Percentiles rank a stretch among this genome's conserved stretches.
Conservation (phyloP, 2,113 vertebrate species). For the Halcyon senegalensis region DNA sequence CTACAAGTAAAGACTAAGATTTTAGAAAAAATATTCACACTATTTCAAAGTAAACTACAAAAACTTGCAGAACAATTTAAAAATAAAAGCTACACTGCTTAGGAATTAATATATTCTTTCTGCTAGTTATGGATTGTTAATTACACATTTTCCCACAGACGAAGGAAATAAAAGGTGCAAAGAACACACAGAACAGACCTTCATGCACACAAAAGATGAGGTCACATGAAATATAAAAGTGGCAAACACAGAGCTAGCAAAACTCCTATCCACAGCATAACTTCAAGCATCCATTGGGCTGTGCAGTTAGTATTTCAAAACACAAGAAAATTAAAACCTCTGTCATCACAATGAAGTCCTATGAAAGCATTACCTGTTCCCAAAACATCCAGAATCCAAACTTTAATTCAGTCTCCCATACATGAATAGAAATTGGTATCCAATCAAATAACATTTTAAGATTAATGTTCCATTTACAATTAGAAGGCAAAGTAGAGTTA, state of each 20-base stretch:
- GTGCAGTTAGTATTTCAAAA: not conserved
- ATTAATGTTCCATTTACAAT: not conserved
- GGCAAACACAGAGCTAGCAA: not conserved
- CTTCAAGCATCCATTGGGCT: not conserved
- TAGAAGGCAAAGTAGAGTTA: not conserved
- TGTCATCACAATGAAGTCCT: not conserved
- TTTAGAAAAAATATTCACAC: not conserved
- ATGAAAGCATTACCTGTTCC: not conserved
- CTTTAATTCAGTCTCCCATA: not conserved
- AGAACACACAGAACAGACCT: not conserved
- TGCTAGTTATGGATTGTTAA: not conserved
- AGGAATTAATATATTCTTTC: not conserved
- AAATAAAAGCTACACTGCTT: not conserved
- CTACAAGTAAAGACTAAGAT: not conserved
- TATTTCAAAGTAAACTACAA: not conserved
- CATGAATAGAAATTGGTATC: not conserved
- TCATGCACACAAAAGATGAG: not conserved
- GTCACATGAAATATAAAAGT: not conserved
- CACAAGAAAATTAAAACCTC: not conserved
- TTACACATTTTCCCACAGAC: not conserved
- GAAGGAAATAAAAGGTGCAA: not conserved
- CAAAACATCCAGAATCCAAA: not conserved
- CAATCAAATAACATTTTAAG: not conserved
- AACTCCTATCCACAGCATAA: not conserved
- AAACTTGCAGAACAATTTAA: not conserved